Evolutionary conservation across 2,797 vertebrate genomes (phyloP), one percentile per base, ranked within the genome.

Genomic region (Florisuga fusca): DNA sequence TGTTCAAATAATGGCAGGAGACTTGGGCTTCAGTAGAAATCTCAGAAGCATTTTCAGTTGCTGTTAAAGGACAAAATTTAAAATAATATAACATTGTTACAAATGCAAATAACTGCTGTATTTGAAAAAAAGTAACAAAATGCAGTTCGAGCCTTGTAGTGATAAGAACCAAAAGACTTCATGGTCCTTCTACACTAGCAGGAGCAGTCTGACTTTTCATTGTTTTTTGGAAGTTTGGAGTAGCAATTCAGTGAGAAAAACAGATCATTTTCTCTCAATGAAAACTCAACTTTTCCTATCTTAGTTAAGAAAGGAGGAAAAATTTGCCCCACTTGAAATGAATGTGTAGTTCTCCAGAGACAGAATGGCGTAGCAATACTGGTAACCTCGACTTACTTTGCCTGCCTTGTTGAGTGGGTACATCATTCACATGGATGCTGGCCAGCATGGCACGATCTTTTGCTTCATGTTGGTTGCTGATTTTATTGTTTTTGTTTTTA

Each of bases 21-120:
- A 87, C 79, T 87, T 95, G 92, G 73, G 80, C 76, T 89, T 74
- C 54, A 86, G 46, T 62, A 67, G 53, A 86, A 96, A 95, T 95
- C 54, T 48, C 48, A 77, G 59, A 76, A 87, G 57, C 4, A 0
- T 71, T 94, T 94, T 74, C 53, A 73, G 25, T 78, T 91, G 9
- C 68, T 75, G 36, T 81, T 89, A 85, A 85, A 92, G 43, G 68
- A 93, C 51, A 87, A 88, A 93, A 46, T 66, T 50, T 53, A 33
- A 63, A 78, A 66, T 7, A 68, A 62, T 58, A 25, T 21, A 29
- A 41, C 75, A 27, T 29, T 57, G 25, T 82, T 84, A 66, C 20
- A 84, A 55, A 36, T 84, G 41, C 14, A 50, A 53, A 7, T 62
- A 78, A 48, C n/a, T 19, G 3, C 63, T 77, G 6, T 48, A 18